A percentile compares a stretch with the other conserved stretches of the same genome.
phyloP scores from a whole-genome alignment of 1,140 invertebrate genomes.

The Drosophila orena region DNA sequence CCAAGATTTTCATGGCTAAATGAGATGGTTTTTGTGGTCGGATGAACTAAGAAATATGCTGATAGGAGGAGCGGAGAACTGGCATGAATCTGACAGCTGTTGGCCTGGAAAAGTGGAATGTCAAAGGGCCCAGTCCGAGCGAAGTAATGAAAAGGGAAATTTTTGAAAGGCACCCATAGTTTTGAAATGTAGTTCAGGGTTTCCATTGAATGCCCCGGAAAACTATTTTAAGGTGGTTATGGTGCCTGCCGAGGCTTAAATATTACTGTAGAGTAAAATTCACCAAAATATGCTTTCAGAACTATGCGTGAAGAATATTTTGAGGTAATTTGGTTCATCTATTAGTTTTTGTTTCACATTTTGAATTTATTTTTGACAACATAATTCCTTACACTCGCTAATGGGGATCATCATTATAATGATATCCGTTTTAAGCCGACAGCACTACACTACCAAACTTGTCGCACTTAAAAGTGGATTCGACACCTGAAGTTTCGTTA shows the following conservation, averaged over 20 bases:
- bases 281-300: not conserved
- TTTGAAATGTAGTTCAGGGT: conserved; percentile 27
- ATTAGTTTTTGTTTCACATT: not conserved
- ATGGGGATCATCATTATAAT: no score
- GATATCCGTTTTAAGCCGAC: no score
- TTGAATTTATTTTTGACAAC: no score
- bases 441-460: not conserved
- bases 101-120: conserved; percentile 60
- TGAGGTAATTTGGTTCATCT: not conserved
- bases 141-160: conserved; percentile 55
- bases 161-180: conserved; percentile 30
- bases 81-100: conserved; percentile 64
- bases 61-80: conserved; percentile 35
- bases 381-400: not conserved
- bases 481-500: not conserved
- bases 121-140: conserved; percentile 49
- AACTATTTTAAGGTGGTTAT: conserved; percentile 5
- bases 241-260: not conserved
- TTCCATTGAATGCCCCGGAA: conserved; percentile 7
- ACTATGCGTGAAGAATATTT: not conserved
- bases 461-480: not conserved
- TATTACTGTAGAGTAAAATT: not conserved
- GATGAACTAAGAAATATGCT: conserved; percentile 59
- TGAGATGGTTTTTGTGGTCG: conserved; percentile 79
- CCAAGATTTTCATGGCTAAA: conserved; percentile 80